Conservation (phyloP, 2,797 vertebrate species). For the Dermochelys coriacea region DNA sequence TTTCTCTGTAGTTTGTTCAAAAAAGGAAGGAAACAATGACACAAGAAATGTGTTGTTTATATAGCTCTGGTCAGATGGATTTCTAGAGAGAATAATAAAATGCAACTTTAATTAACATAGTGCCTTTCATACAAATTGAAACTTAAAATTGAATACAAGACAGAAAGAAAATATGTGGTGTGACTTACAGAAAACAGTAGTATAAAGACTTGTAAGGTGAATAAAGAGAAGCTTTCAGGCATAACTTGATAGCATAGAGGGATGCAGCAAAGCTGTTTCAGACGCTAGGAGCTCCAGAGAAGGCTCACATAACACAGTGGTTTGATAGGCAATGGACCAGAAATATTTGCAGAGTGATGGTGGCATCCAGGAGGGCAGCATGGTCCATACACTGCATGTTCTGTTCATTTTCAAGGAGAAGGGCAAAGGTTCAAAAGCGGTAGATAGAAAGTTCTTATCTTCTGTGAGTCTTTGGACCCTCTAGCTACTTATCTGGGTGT, state of each 20-base stretch:
- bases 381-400: rapidly evolving
- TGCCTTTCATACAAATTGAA: not conserved
- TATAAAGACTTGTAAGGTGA: not conserved
- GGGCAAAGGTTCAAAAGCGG: not conserved
- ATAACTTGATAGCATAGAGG: not conserved
- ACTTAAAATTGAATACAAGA: not conserved
- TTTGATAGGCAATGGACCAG: not conserved
- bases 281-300: not conserved
- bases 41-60: not conserved
- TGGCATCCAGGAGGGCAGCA: not conserved
- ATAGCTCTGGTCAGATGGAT: not conserved
- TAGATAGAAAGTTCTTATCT: not conserved
- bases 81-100: not conserved
- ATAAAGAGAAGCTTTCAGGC: not conserved
- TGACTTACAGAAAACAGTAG: not conserved
- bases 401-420: not conserved
- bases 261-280: not conserved
- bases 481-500: not conserved
- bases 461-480: not conserved
- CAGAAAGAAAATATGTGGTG: not conserved
- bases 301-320: not conserved
- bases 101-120: not conserved
- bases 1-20: not conserved
- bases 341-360: not conserved
- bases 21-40: not conserved